These are phyloP conservation scores for Orthonyx spaldingii DNA, from an alignment of 2,113 vertebrate species.

Conservation along the genomic window DNA sequence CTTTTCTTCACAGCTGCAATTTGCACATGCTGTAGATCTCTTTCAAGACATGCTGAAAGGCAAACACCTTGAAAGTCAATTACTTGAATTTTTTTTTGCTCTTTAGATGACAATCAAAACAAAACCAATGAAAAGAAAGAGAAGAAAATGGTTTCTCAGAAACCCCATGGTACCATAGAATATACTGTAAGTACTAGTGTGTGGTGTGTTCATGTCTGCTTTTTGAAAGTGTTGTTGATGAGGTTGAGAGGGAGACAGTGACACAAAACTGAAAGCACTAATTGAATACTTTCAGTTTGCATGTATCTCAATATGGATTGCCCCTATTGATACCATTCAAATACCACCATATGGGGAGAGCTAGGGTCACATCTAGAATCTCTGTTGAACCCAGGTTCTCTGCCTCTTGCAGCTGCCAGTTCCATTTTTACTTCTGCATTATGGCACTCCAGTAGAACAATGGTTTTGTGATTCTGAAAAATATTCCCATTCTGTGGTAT, in stretches of 20 bases:
- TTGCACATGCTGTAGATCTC: not conserved
- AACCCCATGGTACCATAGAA: slow-evolving; percentile 75
- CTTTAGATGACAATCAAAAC: slow-evolving; percentile 77
- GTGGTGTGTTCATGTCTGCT: not conserved
- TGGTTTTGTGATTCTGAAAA: not conserved
- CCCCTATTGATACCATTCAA: not conserved
- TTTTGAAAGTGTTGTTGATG: not conserved
- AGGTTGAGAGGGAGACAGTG: not conserved
- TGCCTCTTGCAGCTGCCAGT: not conserved
- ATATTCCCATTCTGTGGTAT: not conserved
- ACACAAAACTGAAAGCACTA: not conserved
- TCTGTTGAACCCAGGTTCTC: not conserved
- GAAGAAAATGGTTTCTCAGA: slow-evolving; percentile 80
- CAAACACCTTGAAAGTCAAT: not conserved
- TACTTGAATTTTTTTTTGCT: not conserved
- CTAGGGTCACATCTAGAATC: not conserved
- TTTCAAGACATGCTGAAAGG: not conserved
- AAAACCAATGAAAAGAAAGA: slow-evolving; percentile 81
- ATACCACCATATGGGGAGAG: rapidly evolving
- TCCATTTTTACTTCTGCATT: not conserved
- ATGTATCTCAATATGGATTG: not conserved
- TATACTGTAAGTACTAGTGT: slow-evolving; percentile 72
- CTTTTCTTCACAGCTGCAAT: not conserved
- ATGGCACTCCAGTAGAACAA: not conserved
- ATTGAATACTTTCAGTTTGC: not conserved